phyloP scores from a whole-genome alignment of 53 echinoderm and acorn worm species.

The Echinometra lucunter region DNA sequence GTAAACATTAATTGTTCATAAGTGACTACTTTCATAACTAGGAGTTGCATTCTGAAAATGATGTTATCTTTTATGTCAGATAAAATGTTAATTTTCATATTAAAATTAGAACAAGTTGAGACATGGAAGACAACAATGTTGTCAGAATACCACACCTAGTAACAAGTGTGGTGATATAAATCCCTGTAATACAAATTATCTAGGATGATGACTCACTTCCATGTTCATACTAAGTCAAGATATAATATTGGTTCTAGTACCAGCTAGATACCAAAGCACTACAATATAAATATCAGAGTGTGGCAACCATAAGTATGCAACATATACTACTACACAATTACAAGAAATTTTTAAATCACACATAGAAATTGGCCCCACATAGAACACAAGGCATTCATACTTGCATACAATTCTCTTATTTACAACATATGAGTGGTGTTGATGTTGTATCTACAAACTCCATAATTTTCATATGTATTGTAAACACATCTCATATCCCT shows the following conservation, averaged over 20 bases:
- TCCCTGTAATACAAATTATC: neutral
- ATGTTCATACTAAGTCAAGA: neutral
- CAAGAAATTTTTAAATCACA: neutral
- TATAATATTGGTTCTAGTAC: neutral
- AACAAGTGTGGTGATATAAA: too few relatives aligned
- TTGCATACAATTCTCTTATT: neutral
- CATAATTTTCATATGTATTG: neutral
- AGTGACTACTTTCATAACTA: too few relatives aligned
- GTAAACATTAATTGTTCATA: too few relatives aligned
- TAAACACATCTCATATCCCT: constrained; percentile 10
- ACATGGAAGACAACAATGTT: too few relatives aligned
- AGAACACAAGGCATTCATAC: neutral
- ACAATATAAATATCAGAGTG: neutral
- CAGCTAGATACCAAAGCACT: constrained; percentile 22
- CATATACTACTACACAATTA: neutral
- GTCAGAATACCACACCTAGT: too few relatives aligned
- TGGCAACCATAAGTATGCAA: neutral
- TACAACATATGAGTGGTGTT: neutral
- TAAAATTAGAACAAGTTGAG: too few relatives aligned
- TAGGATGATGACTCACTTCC: neutral
- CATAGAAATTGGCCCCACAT: neutral
- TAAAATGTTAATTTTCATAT: too few relatives aligned
- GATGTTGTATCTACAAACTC: neutral
- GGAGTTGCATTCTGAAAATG: too few relatives aligned
- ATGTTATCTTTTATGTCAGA: too few relatives aligned